Percentiles rank a stretch among this genome's conserved stretches.
Conservation (phyloP, 2,888 invertebrate species). For the Halocaridina rubra region DNA sequence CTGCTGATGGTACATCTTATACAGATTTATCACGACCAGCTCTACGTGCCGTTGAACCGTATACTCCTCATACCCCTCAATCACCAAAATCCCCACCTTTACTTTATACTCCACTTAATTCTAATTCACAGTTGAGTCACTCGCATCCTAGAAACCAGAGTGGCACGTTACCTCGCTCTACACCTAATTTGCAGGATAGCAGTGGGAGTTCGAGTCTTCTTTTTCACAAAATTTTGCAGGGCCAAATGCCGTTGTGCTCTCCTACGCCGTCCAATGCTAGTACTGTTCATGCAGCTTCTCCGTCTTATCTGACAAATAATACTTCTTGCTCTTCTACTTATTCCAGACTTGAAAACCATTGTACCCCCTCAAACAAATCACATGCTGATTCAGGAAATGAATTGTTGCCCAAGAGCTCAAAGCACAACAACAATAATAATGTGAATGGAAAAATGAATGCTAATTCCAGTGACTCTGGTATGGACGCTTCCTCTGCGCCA, state of each 20-base stretch:
- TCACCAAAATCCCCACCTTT: constrained; percentile 54
- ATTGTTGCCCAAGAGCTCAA: not conserved
- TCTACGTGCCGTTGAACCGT: constrained; percentile 43
- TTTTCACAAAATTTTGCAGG: not conserved
- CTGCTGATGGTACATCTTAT: constrained; percentile 84
- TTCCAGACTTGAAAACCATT: not conserved
- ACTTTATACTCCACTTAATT: constrained; percentile 50
- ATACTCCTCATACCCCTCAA: constrained; percentile 36
- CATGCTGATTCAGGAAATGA: constrained; percentile 7
- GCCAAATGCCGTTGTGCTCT: not conserved
- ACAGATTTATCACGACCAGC: constrained; percentile 80
- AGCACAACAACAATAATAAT: constrained; percentile 37
- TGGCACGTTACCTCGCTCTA: constrained; percentile 55
- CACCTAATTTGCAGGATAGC: constrained; percentile 58
- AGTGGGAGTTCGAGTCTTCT: constrained; percentile 30
- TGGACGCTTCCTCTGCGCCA: not conserved
- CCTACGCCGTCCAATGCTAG: constrained; percentile 43
- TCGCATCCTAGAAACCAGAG: constrained; percentile 27
- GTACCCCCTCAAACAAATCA: not conserved
- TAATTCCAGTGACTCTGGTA: not conserved
- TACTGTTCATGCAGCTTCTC: constrained; percentile 34
- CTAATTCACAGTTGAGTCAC: not conserved
- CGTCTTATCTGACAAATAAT: constrained; percentile 22
- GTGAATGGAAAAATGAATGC: not conserved
- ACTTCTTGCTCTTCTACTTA: no score